These are phyloP conservation scores for Herpetotheres cachinnans DNA, from an alignment of 2,113 vertebrate species.

Conservation along the genomic window DNA sequence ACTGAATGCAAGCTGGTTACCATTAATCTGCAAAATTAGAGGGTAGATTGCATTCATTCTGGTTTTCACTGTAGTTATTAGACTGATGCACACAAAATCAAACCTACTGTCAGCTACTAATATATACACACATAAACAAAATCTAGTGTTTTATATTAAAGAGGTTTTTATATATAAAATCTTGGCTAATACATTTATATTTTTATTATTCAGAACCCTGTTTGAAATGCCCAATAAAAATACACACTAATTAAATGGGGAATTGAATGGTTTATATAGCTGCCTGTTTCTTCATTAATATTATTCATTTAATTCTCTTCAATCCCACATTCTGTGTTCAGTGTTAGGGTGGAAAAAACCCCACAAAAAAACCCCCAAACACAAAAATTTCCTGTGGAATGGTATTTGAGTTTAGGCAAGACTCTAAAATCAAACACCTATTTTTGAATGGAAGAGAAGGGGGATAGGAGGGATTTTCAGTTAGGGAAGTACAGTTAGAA, in stretches of 20 bases:
- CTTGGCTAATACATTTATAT: neutral
- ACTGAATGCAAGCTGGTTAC: neutral
- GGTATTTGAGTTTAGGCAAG: neutral
- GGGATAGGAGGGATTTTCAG: neutral
- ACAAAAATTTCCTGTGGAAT: neutral
- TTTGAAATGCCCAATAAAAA: neutral
- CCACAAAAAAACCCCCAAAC: neutral
- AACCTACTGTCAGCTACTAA: neutral
- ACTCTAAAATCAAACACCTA: neutral
- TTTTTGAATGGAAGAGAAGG: neutral
- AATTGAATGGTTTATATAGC: neutral
- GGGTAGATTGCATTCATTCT: neutral
- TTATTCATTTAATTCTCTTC: neutral
- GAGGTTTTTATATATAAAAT: neutral
- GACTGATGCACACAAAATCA: neutral
- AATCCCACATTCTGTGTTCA: neutral
- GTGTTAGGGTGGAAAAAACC: neutral
- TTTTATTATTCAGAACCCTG: neutral
- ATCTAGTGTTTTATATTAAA: neutral
- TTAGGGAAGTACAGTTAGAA: neutral
- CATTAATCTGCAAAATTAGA: neutral
- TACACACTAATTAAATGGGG: neutral
- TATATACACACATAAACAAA: accelerated
- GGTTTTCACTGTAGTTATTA: neutral
- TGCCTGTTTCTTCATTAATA: neutral